Percentiles rank a stretch among this genome's conserved stretches.
Evolutionary conservation across 1,140 invertebrate genomes (phyloP).

Genomic region (Hyphantria cunea): DNA sequence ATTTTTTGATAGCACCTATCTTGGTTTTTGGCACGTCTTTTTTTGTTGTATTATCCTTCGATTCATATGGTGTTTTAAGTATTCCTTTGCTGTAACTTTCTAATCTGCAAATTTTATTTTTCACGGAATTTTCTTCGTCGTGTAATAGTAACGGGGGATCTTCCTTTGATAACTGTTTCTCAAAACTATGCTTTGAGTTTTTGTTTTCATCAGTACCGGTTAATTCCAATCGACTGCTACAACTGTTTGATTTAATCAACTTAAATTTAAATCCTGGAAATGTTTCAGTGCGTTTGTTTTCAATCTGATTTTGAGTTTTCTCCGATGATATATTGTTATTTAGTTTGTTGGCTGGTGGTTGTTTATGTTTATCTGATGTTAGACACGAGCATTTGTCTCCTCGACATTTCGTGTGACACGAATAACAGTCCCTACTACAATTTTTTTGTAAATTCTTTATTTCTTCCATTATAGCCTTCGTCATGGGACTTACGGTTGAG

Average conservation of each 20-base stretch:
- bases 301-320: conserved; percentile 48
- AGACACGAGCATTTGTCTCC: conserved; percentile 78
- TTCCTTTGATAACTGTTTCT: conserved; percentile 64
- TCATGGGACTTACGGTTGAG: conserved; percentile 84
- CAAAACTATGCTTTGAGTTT: conserved; percentile 59
- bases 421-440: conserved; percentile 78
- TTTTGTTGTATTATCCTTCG: conserved; percentile 58
- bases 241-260: conserved; percentile 92
- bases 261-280: conserved; percentile 87
- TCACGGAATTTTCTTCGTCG: conserved; percentile 78
- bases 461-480: conserved; percentile 86
- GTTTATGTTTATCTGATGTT: conserved; percentile 64
- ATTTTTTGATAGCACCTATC: conserved; percentile 40
- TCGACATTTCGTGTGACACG: conserved; percentile 76
- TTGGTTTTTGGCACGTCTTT: conserved; percentile 44
- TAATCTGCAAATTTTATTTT: conserved; percentile 78
- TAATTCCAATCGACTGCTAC: conserved; percentile 90
- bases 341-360: conserved; percentile 52
- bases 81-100: conserved; percentile 79
- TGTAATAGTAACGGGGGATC: conserved; percentile 64
- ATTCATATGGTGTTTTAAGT: conserved; percentile 70
- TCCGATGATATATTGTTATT: conserved; percentile 41
- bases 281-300: conserved; percentile 55
- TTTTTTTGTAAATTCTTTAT: conserved; percentile 82
- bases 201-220: conserved; percentile 84